Conservation (phyloP, 35 echinoderm and acorn worm genomes). For the Ophiothrix spiculata region DNA sequence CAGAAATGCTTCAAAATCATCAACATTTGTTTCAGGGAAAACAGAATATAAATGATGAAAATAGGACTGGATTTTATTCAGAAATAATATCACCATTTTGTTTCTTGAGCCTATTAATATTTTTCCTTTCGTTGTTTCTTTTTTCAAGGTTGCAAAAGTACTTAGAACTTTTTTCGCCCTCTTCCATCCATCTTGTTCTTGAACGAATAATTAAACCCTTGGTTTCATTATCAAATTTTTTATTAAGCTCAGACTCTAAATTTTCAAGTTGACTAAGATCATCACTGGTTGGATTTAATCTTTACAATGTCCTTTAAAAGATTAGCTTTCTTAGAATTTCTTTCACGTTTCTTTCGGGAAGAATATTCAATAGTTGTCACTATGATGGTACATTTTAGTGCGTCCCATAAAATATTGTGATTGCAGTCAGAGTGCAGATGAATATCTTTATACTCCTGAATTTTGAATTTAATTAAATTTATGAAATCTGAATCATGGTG, state of each 20-base stretch:
- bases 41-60: slow-evolving; percentile 15
- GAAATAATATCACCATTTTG: neutral
- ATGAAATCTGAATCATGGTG: neutral
- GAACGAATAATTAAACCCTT: neutral
- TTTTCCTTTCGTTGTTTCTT: slow-evolving; percentile 27
- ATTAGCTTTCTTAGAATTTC: neutral
- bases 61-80: slow-evolving; percentile 12
- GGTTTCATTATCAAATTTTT: neutral
- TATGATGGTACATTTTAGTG: no score
- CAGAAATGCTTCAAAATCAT: slow-evolving; percentile 11
- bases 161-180: slow-evolving; percentile 35
- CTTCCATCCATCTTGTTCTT: neutral
- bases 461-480: neutral
- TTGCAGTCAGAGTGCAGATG: neutral
- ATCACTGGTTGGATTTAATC: neutral
- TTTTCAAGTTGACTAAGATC: neutral
- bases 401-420: neutral
- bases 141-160: slow-evolving; percentile 44
- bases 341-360: neutral
- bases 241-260: neutral
- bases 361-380: neutral
- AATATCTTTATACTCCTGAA: neutral
- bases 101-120: slow-evolving; percentile 9
- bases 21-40: neutral
- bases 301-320: neutral